Base-by-base conservation (phyloP, 2,797 vertebrate species). In the Gambusia yucatana region DNA sequence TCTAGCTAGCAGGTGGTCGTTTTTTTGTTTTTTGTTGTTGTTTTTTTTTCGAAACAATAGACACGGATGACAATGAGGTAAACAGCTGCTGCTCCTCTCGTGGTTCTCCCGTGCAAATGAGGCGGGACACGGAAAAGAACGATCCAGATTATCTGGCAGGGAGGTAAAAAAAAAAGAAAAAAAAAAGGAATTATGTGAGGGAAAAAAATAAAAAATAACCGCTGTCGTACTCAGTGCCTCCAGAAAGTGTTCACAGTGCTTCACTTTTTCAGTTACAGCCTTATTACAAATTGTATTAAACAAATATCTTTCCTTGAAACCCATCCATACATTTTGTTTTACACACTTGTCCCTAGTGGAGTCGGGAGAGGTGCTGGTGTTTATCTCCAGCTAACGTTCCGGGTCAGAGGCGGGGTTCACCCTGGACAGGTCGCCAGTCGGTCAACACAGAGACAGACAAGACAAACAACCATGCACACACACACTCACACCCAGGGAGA, bases 1-100 rank as follows among this genome's bases (percentile, higher is more conserved):
- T 67, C 75, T 76, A 81, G 73, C 83, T 65, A 82, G 88, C 93
- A 93, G 93, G 94, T 93, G 93, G 89, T 87, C 87, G 20, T 7
- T 22, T 52, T 25, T 52, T 50, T n/a, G n/a, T n/a, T n/a, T 0
- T 50, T 50, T 50, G 4, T 39, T 81, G 0, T 22, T 48, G 6
- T 83, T 47, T 16, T 48, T 92, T 61, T 89, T 80, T 78, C 90
- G 89, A 94, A 87, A 92, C 87, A 90, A 87, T 75, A 89, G 77
- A 84, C 84, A 78, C 83, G 78, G 82, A 89, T 84, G 84, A 93
- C 91, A 91, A 92, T 88, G 86, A 88, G 78, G 85, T 73, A 89
- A 93, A 91, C 87, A 89, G 77, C 78, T 16, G 17, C 85, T 69
- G 82, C 86, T 87, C 83, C 87, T 87, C 77, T 72, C 77, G 76